Conservation (phyloP, 2,888 invertebrate genomes). For the Tillus elongatus region DNA sequence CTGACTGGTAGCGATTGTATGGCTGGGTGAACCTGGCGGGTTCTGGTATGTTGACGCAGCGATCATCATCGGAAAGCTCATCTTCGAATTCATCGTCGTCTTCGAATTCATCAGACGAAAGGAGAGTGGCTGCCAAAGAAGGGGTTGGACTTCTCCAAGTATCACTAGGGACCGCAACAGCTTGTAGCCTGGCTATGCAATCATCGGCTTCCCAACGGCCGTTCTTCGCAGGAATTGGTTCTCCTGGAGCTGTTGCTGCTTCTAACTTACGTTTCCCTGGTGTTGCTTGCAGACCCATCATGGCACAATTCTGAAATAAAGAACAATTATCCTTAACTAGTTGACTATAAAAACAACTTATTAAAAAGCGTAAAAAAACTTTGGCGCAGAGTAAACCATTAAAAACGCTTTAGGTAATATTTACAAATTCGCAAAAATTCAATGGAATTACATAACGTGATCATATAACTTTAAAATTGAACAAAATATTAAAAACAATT, state of each 20-base stretch:
- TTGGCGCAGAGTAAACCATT: neutral
- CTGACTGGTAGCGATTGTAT: constrained; percentile 37
- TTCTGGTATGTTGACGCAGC: constrained; percentile 46
- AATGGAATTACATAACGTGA: no score
- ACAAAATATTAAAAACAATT: no score
- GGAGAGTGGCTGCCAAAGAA: constrained; percentile 36
- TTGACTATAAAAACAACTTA: neutral
- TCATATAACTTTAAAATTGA: no score
- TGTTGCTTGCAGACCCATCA: constrained; percentile 68
- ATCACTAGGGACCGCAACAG: constrained; percentile 59
- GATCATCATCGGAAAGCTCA: constrained; percentile 48
- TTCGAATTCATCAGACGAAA: constrained; percentile 43
- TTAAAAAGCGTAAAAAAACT: neutral
- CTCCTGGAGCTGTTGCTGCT: constrained; percentile 40
- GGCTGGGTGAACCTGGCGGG: constrained; percentile 31
- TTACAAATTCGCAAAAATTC: constrained; percentile 13
- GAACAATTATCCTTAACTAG: constrained; percentile 6
- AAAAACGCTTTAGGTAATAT: constrained; percentile 1
- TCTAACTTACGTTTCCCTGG: constrained; percentile 62
- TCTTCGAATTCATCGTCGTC: constrained; percentile 56
- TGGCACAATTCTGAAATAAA: constrained; percentile 51
- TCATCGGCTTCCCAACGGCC: constrained; percentile 50
- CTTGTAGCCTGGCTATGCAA: constrained; percentile 59
- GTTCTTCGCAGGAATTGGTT: constrained; percentile 47
- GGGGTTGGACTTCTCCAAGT: constrained; percentile 46